Evolutionary conservation across 2,888 invertebrate genomes (phyloP).

Genomic region (Lithosia quadra): DNA sequence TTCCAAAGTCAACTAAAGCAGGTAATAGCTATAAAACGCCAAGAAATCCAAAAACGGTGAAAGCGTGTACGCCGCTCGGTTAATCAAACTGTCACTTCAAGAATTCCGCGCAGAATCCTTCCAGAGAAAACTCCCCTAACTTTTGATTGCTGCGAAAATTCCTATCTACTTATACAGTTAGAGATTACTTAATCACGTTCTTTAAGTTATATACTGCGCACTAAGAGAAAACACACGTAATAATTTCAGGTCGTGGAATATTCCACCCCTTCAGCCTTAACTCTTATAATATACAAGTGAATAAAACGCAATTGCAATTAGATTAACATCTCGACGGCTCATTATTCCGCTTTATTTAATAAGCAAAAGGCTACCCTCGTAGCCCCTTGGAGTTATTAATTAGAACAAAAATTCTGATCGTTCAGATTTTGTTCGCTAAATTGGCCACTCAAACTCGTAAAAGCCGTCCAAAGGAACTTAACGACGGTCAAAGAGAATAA

Average conservation of each 20-base stretch:
- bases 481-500: slow-evolving; percentile 87
- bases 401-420: slow-evolving; percentile 86
- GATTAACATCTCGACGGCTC: slow-evolving; percentile 67
- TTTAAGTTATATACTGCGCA: slow-evolving; percentile 58
- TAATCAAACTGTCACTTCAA: slow-evolving; percentile 87
- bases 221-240: slow-evolving; percentile 42
- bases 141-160: slow-evolving; percentile 84
- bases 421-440: slow-evolving; percentile 84
- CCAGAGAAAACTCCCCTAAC: slow-evolving; percentile 83
- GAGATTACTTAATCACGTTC: slow-evolving; percentile 80
- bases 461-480: slow-evolving; percentile 84
- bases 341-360: slow-evolving; percentile 78
- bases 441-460: slow-evolving; percentile 86
- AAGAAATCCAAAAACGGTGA: slow-evolving; percentile 77
- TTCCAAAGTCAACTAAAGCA: slow-evolving; percentile 70
- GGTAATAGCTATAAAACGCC: slow-evolving; percentile 76
- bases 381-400: slow-evolving; percentile 81
- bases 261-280: slow-evolving; percentile 24
- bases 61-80: slow-evolving; percentile 84
- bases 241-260: slow-evolving; percentile 34
- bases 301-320: slow-evolving; percentile 64
- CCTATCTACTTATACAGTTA: slow-evolving; percentile 78
- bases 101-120: slow-evolving; percentile 85
- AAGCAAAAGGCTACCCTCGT: slow-evolving; percentile 72
- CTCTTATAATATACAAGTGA: slow-evolving; percentile 43